Percentiles rank a stretch among this genome's conserved stretches.
Conservation (phyloP, 2,797 vertebrate genomes). For the Cuniculus paca region DNA sequence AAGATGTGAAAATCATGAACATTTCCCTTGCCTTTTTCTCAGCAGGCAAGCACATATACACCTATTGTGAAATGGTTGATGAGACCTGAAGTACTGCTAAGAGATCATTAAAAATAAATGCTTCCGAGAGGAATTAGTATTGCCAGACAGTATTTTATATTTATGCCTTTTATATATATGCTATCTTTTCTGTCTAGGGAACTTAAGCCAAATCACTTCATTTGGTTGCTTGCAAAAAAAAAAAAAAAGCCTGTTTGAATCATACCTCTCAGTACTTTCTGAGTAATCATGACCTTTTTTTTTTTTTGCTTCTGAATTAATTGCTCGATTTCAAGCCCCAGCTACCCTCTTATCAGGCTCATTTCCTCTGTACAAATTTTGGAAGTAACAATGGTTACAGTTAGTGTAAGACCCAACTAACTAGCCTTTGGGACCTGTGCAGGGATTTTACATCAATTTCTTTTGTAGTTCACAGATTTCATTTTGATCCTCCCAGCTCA, state of each 20-base stretch:
- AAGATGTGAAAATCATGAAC: slow-evolving; percentile 42
- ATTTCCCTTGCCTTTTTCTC: neutral
- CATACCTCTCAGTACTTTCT: slow-evolving; percentile 50
- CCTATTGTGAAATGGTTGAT: slow-evolving; percentile 47
- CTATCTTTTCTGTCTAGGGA: slow-evolving; percentile 70
- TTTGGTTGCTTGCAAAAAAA: slow-evolving; percentile 63
- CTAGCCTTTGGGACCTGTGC: slow-evolving; percentile 54
- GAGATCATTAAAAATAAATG: slow-evolving; percentile 36
- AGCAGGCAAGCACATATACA: slow-evolving; percentile 42
- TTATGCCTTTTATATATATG: neutral
- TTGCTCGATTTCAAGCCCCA: slow-evolving; percentile 78
- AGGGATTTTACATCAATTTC: slow-evolving; percentile 73
- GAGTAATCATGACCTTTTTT: slow-evolving; percentile 70
- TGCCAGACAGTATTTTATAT: slow-evolving; percentile 47
- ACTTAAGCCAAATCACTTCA: slow-evolving; percentile 82
- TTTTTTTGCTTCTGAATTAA: slow-evolving; percentile 64
- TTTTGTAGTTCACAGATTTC: slow-evolving; percentile 72
- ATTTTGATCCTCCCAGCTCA: slow-evolving; percentile 65
- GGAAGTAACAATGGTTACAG: slow-evolving; percentile 2
- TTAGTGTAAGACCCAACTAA: slow-evolving; percentile 78
- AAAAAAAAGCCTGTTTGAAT: slow-evolving; percentile 68
- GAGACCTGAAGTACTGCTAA: slow-evolving; percentile 39
- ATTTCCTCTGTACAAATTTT: slow-evolving; percentile 74
- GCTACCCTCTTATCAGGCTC: slow-evolving; percentile 59
- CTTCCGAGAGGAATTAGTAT: slow-evolving; percentile 73